phyloP scores from a whole-genome alignment of 2,113 vertebrate genomes.

The Toxostoma redivivum region DNA sequence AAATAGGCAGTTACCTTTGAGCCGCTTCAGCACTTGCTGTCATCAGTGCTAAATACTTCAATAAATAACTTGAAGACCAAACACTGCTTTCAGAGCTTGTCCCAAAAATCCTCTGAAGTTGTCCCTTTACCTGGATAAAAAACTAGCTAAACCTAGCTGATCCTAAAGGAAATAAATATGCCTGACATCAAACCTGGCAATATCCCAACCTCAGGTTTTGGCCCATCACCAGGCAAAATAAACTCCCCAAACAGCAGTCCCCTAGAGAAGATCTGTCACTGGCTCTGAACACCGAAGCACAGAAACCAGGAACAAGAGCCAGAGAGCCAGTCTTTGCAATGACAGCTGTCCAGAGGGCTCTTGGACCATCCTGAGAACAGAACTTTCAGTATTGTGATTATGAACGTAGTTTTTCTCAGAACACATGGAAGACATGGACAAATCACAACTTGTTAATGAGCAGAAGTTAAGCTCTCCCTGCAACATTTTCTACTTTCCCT shows the following conservation, averaged over 20 bases:
- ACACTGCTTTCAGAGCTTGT: neutral
- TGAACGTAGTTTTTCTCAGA: neutral
- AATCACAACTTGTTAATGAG: neutral
- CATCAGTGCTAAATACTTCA: neutral
- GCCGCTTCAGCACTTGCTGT: neutral
- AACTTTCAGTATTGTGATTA: neutral
- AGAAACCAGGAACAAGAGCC: neutral
- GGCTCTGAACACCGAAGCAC: neutral
- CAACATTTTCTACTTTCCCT: neutral
- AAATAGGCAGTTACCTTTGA: neutral
- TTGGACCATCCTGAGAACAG: neutral
- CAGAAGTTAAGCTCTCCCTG: neutral
- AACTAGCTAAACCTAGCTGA: neutral
- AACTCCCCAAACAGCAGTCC: neutral
- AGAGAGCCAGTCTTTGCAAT: neutral
- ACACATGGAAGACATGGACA: neutral
- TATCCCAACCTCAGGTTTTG: constrained; percentile 28
- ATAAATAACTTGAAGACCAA: constrained; percentile 11
- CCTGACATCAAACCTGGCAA: constrained; percentile 6
- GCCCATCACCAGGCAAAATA: constrained; percentile 38
- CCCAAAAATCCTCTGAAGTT: constrained; percentile 8
- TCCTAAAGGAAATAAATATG: constrained; percentile 36
- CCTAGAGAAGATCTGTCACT: constrained; percentile 6
- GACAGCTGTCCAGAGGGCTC: neutral
- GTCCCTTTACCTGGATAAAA: neutral